Evolutionary conservation across 2,797 vertebrate species (phyloP).

Genomic region (Peromyscus eremicus): DNA sequence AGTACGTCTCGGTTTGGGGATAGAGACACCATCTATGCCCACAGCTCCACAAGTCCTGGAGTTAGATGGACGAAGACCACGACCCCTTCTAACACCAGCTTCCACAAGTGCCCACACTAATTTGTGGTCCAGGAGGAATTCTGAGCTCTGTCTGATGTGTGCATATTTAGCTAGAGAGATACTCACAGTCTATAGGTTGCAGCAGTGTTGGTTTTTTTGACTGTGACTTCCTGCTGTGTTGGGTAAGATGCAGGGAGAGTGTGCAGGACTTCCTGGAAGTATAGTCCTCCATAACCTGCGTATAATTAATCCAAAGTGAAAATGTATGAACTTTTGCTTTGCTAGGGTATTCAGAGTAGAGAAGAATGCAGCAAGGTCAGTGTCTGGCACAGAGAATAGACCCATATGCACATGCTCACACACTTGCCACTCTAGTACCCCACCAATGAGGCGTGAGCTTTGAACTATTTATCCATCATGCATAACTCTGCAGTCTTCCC

Average conservation of each 20-base stretch:
- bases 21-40: neutral
- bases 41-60: accelerated
- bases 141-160: neutral
- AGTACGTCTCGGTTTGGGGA: neutral
- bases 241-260: neutral
- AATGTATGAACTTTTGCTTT: neutral
- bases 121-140: neutral
- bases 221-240: neutral
- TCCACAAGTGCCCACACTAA: neutral
- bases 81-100: neutral
- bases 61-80: neutral
- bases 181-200: neutral
- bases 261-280: neutral
- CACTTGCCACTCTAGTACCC: neutral
- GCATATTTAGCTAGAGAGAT: neutral
- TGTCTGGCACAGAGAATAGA: neutral
- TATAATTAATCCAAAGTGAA: slow-evolving; percentile 40
- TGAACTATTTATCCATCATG: neutral
- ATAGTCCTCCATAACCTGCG: neutral
- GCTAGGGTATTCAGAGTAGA: neutral
- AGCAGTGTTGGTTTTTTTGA: neutral
- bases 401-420: no score
- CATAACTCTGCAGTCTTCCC: neutral
- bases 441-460: neutral
- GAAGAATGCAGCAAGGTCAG: neutral